phyloP scores from a whole-genome alignment of 2,888 invertebrate species.

The Oscheius sp. region DNA sequence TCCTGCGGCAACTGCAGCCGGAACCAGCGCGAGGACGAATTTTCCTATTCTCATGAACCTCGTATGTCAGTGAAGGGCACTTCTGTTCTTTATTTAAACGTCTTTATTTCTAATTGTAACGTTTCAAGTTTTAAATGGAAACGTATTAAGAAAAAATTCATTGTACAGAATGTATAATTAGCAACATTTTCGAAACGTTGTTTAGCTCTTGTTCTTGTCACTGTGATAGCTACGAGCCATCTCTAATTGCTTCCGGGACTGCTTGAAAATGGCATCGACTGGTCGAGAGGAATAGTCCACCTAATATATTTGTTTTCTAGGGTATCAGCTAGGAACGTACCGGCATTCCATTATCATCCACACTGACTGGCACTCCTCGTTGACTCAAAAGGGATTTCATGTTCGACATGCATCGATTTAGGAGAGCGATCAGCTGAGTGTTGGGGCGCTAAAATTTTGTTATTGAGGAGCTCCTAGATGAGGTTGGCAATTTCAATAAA shows the following conservation, averaged over 20 bases:
- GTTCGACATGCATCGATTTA: conserved; percentile 6
- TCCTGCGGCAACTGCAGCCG: no score
- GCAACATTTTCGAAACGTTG: not conserved
- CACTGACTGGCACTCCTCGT: conserved; percentile 5
- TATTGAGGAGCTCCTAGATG: no score
- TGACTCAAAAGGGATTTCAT: not conserved
- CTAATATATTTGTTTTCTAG: conserved; percentile 1
- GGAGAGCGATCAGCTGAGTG: conserved; percentile 9
- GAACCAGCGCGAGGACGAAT: no score
- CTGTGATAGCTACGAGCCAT: not conserved
- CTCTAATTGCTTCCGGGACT: conserved; percentile 23
- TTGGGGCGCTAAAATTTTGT: conserved; percentile 14
- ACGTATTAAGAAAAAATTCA: no score
- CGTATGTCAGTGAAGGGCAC: no score
- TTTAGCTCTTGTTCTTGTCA: not conserved
- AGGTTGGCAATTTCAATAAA: not conserved
- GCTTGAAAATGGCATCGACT: conserved; percentile 20
- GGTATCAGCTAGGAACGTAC: not conserved
- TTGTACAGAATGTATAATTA: not conserved
- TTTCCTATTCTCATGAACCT: no score
- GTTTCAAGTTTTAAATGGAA: no score
- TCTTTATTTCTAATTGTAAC: no score
- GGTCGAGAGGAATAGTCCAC: conserved; percentile 32
- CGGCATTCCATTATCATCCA: conserved; percentile 24
- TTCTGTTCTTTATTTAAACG: no score